phyloP scores from a whole-genome alignment of 1,140 invertebrate species.

The Bombus picipes region DNA sequence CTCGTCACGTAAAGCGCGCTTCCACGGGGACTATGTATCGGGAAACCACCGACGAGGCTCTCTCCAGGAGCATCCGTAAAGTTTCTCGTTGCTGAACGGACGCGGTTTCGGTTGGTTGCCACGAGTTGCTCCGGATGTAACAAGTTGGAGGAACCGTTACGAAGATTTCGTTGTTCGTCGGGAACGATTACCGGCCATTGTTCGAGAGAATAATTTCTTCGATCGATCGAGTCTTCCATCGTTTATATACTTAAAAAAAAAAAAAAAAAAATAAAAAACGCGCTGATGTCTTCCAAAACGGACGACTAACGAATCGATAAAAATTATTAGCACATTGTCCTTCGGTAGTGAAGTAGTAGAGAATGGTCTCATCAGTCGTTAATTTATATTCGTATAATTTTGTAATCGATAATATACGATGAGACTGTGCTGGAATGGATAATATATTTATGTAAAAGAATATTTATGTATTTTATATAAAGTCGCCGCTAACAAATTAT shows the following conservation, averaged over 20 bases:
- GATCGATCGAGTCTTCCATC: neutral
- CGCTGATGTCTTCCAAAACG: too few species aligned
- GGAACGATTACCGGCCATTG: neutral
- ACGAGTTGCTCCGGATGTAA: neutral
- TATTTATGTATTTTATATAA: neutral
- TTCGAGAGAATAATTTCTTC: neutral
- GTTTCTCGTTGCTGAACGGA: neutral
- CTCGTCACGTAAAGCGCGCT: slow-evolving; percentile 43
- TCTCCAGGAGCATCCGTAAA: neutral
- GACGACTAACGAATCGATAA: too few species aligned
- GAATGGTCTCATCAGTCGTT: too few species aligned
- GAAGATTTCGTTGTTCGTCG: neutral
- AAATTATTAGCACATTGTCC: too few species aligned
- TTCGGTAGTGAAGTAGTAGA: too few species aligned
- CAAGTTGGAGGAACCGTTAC: neutral
- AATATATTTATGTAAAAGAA: neutral
- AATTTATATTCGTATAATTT: too few species aligned
- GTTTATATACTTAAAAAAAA: neutral
- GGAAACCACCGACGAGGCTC: slow-evolving; percentile 2
- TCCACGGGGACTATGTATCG: slow-evolving; percentile 11
- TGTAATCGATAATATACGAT: too few species aligned
- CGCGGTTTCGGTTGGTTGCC: neutral
- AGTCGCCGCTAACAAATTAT: neutral
- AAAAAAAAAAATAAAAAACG: too few species aligned
- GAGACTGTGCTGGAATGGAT: neutral